Base-by-base conservation (phyloP, 2,797 vertebrate species). In the Arnoldichthys spilopterus region DNA sequence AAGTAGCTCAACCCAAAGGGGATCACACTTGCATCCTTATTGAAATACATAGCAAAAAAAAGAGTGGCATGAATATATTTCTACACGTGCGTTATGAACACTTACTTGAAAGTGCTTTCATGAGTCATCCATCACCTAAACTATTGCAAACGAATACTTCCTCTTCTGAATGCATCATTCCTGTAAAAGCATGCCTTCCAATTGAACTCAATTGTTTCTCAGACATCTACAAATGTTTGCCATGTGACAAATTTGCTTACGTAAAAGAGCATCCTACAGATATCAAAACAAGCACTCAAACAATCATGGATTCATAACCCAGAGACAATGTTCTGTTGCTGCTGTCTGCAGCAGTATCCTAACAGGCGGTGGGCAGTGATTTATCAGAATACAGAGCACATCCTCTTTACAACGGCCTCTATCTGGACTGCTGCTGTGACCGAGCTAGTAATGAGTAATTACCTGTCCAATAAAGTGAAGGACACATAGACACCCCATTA, bases 381-480 rank as follows among this genome's bases (percentile, higher is more conserved):
- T 37, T 37, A 62, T 40, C 68, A 45, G 30, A 59, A 70, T 37
- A 74, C 20, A 40, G 58, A 71, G 49, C 66, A 75, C 66, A 43
- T 69, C 9, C 24, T 53, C 66, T 63, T 63, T 75, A 75, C 7
- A 13, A 68, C 43, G 51, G 72, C 22, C 54, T 51, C 68, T 63
- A 64, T 74, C 72, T 75, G 78, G 66, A 45, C 72, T 45, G 66
- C 66, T 56, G 72, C 72, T 75, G 78, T 80, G 72, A 75, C 58
- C 53, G 64, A 20, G 63, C 30, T 58, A 59, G 77, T 74, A 79
- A 79, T 74, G 71, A 79, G 70, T 79, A 79, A 79, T 73, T 79
- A 85, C 82, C 84, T 72, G 79, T 54, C 84, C 80, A 66, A 83
- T 74, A 82, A 80, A 81, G 66, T 88, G 88, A 91, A 92, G 90